Evolutionary conservation across 2,113 vertebrate species (phyloP), one percentile per base, ranked within the genome.

Genomic region (Dasyprocta punctata): DNA sequence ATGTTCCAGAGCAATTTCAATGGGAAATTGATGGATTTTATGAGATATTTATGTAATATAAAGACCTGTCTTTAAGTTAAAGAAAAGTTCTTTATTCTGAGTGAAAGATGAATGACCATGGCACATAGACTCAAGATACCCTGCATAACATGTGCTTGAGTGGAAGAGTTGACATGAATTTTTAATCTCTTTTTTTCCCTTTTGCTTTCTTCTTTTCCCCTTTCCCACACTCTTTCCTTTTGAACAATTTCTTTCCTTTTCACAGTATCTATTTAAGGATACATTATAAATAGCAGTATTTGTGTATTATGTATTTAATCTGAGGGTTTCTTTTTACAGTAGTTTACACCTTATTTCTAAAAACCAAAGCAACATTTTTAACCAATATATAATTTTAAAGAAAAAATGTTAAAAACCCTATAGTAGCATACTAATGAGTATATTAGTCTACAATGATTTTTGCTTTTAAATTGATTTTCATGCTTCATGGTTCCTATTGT

Each of bases 391-490:
- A 41, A 47, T 69, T 89, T 96, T 36, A 84, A 87, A 90, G 16
- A 47, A 69, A 92, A n/a, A 61, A 65, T n/a, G n/a, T 36, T 38
- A 38, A 65, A n/a, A 67, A 52, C 17, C 1, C 1, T n/a, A 0
- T 83, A 30, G 36, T 73, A 91, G 65, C 26, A 90, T 1, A 69
- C 5, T 52, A 93, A 9, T 9, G 80, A 89, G 93, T 4, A 8
- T 30, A 24, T 78, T 81, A 47, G 44, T n/a, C 49, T 86, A 4
- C 38, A 78, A 92, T 73, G 10, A 95, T 73, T 86, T 94, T 41
- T 65, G 16, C 4, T 87, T 97, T 96, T 33, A 93, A 63, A 95
- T 3, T 93, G 24, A 93, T 16, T 84, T 94, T 96, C 8, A 92
- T 83, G 60, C 61, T 87, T 96, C 81, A 75, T 41, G 69, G 22